Evolutionary conservation across 2,797 vertebrate genomes (phyloP), one percentile per base, ranked within the genome.

Genomic region (Sparidentex hasta): DNA sequence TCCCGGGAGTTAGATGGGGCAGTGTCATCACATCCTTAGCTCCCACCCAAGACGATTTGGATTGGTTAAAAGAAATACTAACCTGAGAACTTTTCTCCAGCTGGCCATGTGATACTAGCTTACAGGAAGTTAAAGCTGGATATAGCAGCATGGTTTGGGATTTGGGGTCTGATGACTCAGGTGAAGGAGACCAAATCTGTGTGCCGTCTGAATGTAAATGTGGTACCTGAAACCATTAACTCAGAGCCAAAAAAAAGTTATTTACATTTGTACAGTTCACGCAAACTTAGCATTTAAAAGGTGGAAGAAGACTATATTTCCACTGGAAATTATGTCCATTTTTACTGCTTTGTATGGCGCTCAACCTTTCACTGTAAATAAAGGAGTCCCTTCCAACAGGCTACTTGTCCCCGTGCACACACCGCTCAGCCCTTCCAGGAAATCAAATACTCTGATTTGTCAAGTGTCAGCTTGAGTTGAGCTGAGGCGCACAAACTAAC

Each of bases 391-490:
- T 84, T 76, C 11, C 4, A 73, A 52, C 51, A n/a, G 61, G 43
- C 56, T 20, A 71, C 61, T 72, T 20, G 3, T 64, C 33, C 27
- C 27, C 68, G 52, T 61, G 67, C 57, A 23, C 54, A 61, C 78
- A 67, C 21, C 43, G 52, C 52, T 81, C 54, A 73, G 20, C 66
- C 70, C 8, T 66, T 82, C 51, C 17, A 44, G 52, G 67, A 75
- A 76, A 88, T 84, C 65, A 63, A 64, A 79, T 72, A 59, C 69
- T 69, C 79, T 80, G 48, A 83, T 84, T 78, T 71, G 50, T 74
- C 58, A 58, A 58, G 50, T 80, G 80, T 79, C 88, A 68, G 44
- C 82, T 80, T 65, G 71, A 71, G 73, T 84, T 81, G 75, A 70
- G 62, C 38, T 48, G 63, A 73, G 33, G 52, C 76, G 58, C 33